Conservation (phyloP, 2,888 invertebrate genomes). For the Bombyx huttoni region DNA sequence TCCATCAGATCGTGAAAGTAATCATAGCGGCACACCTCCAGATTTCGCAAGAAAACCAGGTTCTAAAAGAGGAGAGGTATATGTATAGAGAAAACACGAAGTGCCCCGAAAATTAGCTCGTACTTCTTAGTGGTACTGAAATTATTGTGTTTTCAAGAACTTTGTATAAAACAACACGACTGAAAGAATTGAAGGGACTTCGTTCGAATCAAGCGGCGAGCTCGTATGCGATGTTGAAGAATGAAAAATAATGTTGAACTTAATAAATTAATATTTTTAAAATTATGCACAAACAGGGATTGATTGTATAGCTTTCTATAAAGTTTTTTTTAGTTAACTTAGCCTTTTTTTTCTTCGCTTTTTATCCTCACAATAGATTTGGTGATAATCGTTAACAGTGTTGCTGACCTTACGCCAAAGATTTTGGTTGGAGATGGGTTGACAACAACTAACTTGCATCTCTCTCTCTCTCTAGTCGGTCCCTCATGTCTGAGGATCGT, state of each 20-base stretch:
- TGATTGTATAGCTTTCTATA: constrained; percentile 39
- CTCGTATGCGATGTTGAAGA: constrained; percentile 18
- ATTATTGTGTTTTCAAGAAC: constrained; percentile 17
- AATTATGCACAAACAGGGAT: constrained; percentile 54
- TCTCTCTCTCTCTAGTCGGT: no score
- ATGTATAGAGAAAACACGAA: constrained; percentile 28
- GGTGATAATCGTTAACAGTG: no score
- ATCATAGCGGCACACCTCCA: constrained; percentile 37
- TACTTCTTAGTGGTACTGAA: constrained; percentile 19
- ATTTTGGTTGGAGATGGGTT: no score
- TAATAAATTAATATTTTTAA: constrained; percentile 20
- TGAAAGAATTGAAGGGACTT: not conserved
- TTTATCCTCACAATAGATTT: no score
- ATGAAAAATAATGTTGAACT: constrained; percentile 10
- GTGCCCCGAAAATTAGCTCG: constrained; percentile 2
- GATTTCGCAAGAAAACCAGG: constrained; percentile 39
- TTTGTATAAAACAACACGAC: constrained; percentile 5
- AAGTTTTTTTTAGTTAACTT: constrained; percentile 33
- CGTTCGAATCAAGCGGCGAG: constrained; percentile 11
- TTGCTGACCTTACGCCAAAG: no score
- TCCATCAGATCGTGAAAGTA: constrained; percentile 41
- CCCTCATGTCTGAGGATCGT: no score
- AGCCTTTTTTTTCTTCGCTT: constrained; percentile 14
- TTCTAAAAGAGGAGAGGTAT: constrained; percentile 59
- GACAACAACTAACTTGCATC: no score